Evolutionary conservation across 2,113 vertebrate genomes (phyloP).

Genomic region (Seriola rivoliana): DNA sequence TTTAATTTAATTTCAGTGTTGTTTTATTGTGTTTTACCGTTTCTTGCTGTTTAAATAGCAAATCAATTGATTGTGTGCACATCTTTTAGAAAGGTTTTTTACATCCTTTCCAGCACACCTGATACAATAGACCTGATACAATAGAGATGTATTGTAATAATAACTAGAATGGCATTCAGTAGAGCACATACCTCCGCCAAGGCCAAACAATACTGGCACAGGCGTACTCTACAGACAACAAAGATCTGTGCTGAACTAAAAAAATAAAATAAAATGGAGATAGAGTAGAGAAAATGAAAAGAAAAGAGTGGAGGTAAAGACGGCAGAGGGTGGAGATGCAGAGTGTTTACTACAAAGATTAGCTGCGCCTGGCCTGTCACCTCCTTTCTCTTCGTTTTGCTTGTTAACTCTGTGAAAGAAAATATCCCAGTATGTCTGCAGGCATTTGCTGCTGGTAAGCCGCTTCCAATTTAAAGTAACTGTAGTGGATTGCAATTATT

Average conservation of each 20-base stretch:
- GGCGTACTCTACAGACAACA: not conserved
- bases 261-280: not conserved
- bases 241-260: not conserved
- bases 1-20: no score
- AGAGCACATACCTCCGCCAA: no score
- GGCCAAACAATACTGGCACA: not conserved
- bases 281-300: not conserved
- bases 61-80: no score
- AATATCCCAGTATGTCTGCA: constrained; percentile 16
- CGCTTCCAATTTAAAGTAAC: constrained; percentile 21
- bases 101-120: not conserved
- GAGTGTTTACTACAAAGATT: constrained; percentile 12
- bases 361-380: not conserved
- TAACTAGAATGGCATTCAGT: no score
- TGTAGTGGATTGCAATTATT: constrained; percentile 27
- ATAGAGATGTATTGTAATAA: no score
- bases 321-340: constrained; percentile 2
- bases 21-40: not conserved
- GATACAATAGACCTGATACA: not conserved
- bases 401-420: constrained; percentile 31
- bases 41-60: no score
- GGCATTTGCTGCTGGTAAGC: constrained; percentile 9
- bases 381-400: not conserved
- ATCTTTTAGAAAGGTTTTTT: not conserved
- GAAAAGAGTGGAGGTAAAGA: not conserved